Evolutionary conservation across 2,113 vertebrate species (phyloP).

Genomic region (Cyanocitta stelleri): DNA sequence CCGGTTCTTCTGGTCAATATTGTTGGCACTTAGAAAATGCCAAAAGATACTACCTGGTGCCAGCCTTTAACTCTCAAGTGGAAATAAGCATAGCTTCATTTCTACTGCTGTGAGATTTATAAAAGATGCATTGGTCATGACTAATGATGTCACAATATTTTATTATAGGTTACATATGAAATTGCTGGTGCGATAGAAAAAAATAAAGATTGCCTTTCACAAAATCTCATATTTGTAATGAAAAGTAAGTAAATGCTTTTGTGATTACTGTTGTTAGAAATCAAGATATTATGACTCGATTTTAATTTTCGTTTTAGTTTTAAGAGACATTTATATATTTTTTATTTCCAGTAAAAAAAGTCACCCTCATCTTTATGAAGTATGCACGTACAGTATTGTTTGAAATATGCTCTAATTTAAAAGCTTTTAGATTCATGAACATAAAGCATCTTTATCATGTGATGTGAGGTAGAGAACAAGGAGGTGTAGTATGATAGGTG

Average conservation of each 20-base stretch:
- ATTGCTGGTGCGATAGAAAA: conserved; percentile 83
- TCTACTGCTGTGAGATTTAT: neutral
- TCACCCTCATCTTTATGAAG: neutral
- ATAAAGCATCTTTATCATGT: neutral
- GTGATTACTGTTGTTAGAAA: neutral
- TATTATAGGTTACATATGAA: conserved; percentile 87
- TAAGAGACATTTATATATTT: neutral
- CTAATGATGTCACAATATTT: conserved; percentile 54
- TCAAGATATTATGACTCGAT: neutral
- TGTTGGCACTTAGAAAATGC: neutral
- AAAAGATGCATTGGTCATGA: neutral
- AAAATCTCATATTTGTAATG: conserved; percentile 90
- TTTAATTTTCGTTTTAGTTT: neutral
- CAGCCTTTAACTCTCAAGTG: neutral
- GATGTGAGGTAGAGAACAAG: neutral
- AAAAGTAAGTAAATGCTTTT: conserved; percentile 85
- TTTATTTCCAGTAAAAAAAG: neutral
- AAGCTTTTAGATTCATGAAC: conserved; percentile 16
- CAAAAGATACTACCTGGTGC: neutral
- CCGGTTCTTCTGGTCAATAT: neutral
- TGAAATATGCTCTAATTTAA: conserved; percentile 27
- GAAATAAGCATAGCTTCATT: neutral
- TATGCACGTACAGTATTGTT: neutral
- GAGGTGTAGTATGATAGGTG: neutral
- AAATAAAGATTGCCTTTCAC: conserved; percentile 92